These are phyloP conservation scores for Alosa sapidissima DNA, from an alignment of 2,797 vertebrate genomes.

Conservation along the genomic window DNA sequence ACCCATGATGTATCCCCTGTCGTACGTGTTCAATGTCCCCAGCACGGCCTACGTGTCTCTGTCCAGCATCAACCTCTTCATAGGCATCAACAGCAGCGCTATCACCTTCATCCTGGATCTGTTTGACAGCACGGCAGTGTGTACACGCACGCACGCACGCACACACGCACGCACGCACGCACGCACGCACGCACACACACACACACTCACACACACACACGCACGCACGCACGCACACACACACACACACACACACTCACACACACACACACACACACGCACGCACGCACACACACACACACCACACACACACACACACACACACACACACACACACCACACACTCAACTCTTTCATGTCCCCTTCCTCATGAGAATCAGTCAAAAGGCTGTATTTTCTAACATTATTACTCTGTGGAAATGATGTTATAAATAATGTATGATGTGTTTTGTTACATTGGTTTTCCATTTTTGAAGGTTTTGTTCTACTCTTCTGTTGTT, in stretches of 20 bases:
- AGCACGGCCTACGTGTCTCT: slow-evolving; percentile 94
- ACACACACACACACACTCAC: neutral
- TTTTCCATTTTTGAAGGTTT: neutral
- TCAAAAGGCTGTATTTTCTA: neutral
- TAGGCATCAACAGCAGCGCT: slow-evolving; percentile 93
- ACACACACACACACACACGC: neutral
- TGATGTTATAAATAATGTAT: no score
- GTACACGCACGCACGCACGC: neutral
- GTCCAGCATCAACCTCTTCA: slow-evolving; percentile 92
- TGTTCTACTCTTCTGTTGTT: neutral
- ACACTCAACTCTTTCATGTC: neutral
- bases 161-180: neutral
- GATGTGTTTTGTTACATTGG: no score
- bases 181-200: neutral
- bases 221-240: no score
- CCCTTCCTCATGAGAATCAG: neutral
- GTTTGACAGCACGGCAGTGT: slow-evolving; percentile 86
- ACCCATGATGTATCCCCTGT: slow-evolving; percentile 95
- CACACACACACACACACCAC: neutral
- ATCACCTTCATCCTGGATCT: slow-evolving; percentile 92
- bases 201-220: neutral
- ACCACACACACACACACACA: neutral
- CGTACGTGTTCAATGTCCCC: slow-evolving; percentile 86
- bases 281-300: neutral
- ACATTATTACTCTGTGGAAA: neutral